Conservation (phyloP, 2,113 vertebrate genomes). For the Nettapus auritus region DNA sequence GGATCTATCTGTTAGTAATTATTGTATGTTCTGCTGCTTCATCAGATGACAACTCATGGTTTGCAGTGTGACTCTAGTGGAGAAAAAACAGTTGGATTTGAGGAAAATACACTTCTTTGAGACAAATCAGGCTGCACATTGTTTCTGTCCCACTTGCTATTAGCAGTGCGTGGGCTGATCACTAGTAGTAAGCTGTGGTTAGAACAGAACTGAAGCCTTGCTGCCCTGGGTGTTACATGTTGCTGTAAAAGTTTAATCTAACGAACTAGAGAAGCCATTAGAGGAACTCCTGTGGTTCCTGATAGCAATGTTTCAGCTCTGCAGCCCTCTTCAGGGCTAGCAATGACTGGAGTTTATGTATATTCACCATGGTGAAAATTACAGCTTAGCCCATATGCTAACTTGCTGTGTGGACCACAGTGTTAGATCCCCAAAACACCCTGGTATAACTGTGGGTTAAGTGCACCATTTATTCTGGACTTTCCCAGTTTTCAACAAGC, state of each 20-base stretch:
- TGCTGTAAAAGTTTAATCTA: neutral
- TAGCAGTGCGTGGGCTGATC: neutral
- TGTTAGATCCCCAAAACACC: neutral
- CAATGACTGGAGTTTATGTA: neutral
- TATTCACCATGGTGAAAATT: neutral
- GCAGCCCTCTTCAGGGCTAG: conserved; percentile 5
- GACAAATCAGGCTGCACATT: neutral
- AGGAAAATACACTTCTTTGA: neutral
- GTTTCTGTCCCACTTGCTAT: neutral
- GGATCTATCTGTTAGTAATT: neutral
- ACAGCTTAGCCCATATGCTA: neutral
- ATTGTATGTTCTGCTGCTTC: neutral
- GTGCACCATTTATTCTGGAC: neutral
- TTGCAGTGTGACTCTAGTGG: neutral
- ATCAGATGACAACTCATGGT: neutral
- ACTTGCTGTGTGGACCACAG: neutral
- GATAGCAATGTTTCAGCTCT: neutral
- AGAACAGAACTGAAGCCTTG: neutral
- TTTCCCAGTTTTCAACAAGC: neutral
- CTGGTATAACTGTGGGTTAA: neutral
- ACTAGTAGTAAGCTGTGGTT: neutral
- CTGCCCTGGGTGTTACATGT: neutral
- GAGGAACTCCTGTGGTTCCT: neutral
- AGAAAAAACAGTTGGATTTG: neutral
- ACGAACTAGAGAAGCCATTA: neutral